Percentiles rank a stretch among this genome's conserved stretches.
Conservation (phyloP, 2,888 invertebrate genomes). For the Eupithecia exiguata region DNA sequence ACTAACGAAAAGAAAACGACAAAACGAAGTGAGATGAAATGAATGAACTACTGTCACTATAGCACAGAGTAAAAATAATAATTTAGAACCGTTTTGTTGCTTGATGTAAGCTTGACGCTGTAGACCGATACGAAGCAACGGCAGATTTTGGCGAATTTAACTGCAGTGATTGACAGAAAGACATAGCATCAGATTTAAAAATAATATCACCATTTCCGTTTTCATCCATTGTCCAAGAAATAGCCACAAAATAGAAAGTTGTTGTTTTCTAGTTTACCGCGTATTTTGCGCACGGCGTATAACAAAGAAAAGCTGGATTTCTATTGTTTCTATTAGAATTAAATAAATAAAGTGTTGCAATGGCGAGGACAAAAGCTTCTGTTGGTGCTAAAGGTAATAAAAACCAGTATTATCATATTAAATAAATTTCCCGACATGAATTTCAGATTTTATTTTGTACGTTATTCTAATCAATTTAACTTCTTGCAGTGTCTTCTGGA, state of each 20-base stretch:
- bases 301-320: neutral
- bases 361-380: slow-evolving; percentile 64
- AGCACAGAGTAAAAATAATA: neutral
- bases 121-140: neutral
- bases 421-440: neutral
- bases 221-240: neutral
- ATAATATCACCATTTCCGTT: neutral
- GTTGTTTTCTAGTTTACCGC: neutral
- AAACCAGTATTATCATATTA: slow-evolving; percentile 8
- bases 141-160: neutral
- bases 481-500: slow-evolving; percentile 62
- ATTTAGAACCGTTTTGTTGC: neutral
- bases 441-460: neutral
- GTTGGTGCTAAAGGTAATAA: slow-evolving; percentile 70
- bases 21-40: neutral
- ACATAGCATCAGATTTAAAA: neutral
- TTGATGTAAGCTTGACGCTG: neutral
- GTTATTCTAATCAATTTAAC: neutral
- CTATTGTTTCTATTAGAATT: neutral
- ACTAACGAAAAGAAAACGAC: slow-evolving; percentile 2
- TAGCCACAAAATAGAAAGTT: neutral
- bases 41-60: neutral
- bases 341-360: neutral
- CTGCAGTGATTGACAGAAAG: neutral
- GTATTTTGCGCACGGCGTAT: neutral